Conservation (phyloP, 2,888 invertebrate genomes). For the Lepas anatifera region DNA sequence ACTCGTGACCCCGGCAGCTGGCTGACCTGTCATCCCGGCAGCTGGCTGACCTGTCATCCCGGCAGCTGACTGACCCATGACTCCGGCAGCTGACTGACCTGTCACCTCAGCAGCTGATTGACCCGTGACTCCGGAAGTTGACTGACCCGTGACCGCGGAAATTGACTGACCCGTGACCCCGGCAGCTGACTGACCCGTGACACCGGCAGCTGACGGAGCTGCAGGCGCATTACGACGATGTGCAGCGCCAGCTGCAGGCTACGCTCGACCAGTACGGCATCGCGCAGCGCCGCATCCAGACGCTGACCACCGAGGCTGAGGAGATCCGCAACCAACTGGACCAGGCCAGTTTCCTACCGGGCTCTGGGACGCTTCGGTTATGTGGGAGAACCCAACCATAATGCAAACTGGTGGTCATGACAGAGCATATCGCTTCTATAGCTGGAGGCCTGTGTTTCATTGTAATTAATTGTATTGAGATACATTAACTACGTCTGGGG, state of each 20-base stretch:
- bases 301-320: slow-evolving; percentile 87
- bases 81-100: slow-evolving; percentile 47
- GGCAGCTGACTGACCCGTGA: slow-evolving; percentile 35
- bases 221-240: slow-evolving; percentile 90
- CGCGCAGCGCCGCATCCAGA: slow-evolving; percentile 75
- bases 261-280: slow-evolving; percentile 86
- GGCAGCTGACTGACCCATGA: no score
- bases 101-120: slow-evolving; percentile 53
- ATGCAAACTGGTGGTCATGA: no score
- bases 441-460: no score
- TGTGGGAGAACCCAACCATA: no score
- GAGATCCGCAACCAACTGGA: slow-evolving; percentile 88
- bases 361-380: no score
- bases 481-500: no score
- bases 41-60: no score
- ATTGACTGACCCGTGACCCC: slow-evolving; percentile 42
- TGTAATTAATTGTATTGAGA: no score
- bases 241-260: slow-evolving; percentile 88
- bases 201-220: slow-evolving; percentile 47
- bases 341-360: no score
- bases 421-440: no score
- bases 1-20: no score
- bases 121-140: background rate
- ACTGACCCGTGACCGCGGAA: slow-evolving; percentile 78
- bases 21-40: no score